Percentiles rank a stretch among this genome's conserved stretches.
phyloP scores from a whole-genome alignment of 2,797 vertebrate genomes.

The Gephyroberyx darwinii region DNA sequence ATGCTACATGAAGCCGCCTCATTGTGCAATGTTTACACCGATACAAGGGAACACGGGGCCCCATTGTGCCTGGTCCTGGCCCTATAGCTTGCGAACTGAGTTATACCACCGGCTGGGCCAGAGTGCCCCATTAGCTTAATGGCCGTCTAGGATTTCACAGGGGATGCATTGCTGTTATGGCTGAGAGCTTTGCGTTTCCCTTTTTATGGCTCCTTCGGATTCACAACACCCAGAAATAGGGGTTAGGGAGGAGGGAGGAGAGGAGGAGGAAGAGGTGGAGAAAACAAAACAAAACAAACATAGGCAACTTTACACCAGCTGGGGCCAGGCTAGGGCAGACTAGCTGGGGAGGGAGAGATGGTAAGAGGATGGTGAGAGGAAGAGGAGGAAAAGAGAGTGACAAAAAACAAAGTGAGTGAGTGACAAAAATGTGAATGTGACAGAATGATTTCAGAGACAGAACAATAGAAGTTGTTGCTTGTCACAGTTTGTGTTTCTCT shows the following conservation, averaged over 20 bases:
- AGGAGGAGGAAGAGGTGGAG: conserved; percentile 46
- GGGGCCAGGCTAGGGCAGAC: conserved; percentile 12
- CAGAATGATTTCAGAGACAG: neutral
- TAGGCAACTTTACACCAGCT: conserved; percentile 65
- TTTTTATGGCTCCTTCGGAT: conserved; percentile 83
- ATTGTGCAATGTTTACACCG: conserved; percentile 80
- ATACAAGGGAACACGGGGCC: conserved; percentile 73
- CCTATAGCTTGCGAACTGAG: conserved; percentile 60
- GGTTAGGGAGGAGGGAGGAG: conserved; percentile 49
- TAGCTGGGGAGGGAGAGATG: conserved; percentile 30
- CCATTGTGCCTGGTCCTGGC: conserved; percentile 55
- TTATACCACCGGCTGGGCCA: conserved; percentile 76
- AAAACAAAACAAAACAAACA: conserved; percentile 77
- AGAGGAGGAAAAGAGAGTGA: conserved; percentile 3
- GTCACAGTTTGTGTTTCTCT: conserved; percentile 35
- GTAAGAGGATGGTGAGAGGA: conserved; percentile 22
- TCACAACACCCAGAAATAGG: conserved; percentile 78
- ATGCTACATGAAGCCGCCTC: conserved; percentile 74
- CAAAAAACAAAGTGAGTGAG: neutral
- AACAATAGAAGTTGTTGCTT: conserved; percentile 1
- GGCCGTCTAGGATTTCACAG: conserved; percentile 84
- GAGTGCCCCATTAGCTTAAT: conserved; percentile 86
- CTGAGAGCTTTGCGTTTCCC: conserved; percentile 80
- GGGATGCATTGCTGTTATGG: conserved; percentile 83
- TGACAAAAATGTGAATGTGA: neutral